Evolutionary conservation across 92 coral and sea anemone genomes (phyloP).

Genomic region (Parazoanthus swiftii): DNA sequence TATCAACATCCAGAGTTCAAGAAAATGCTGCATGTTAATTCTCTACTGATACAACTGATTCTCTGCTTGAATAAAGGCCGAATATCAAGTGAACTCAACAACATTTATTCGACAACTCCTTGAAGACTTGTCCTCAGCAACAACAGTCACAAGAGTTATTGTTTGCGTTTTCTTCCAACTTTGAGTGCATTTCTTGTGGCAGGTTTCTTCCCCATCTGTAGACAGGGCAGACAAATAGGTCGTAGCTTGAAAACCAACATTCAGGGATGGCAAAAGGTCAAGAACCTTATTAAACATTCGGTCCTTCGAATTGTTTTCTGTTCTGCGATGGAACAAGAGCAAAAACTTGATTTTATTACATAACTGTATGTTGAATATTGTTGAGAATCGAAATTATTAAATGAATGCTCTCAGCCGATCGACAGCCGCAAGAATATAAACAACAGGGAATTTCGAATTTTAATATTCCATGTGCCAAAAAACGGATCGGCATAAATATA

Average conservation of each 20-base stretch:
- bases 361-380: neutral
- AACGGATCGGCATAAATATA: too few species aligned
- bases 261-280: conserved; percentile 16
- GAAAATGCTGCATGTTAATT: neutral
- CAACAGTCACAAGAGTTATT: neutral
- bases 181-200: conserved; percentile 9
- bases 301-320: conserved; percentile 24
- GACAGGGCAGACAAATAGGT: neutral
- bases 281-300: conserved; percentile 9
- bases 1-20: neutral
- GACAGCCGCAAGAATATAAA: too few species aligned
- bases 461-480: too few species aligned
- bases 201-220: neutral
- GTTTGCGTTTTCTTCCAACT: neutral
- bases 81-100: neutral
- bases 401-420: neutral
- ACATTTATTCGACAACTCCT: neutral
- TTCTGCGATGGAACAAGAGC: conserved; percentile 8
- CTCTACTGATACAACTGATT: neutral
- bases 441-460: too few species aligned
- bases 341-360: neutral
- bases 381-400: neutral
- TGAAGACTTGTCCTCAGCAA: neutral
- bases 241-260: conserved; percentile 7
- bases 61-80: neutral